Evolutionary conservation across 2,888 invertebrate genomes (phyloP).

Genomic region (Tinea semifulvella): DNA sequence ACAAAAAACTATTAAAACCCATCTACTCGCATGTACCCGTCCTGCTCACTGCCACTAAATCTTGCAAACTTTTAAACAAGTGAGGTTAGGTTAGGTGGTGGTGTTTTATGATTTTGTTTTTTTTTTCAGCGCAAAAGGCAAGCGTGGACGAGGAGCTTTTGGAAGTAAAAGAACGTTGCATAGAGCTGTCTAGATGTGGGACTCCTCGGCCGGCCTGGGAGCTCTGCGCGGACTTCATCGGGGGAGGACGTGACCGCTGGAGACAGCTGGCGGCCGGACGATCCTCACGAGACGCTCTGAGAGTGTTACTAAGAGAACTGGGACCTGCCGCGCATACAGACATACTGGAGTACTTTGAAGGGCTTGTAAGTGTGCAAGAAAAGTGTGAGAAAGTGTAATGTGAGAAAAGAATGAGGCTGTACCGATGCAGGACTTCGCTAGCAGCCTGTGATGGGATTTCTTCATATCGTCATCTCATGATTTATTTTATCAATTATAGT

Average conservation of each 20-base stretch:
- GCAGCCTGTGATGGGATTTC: too few relatives aligned
- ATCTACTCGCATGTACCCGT: too few relatives aligned
- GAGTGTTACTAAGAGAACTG: constrained; percentile 53
- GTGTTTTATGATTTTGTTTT: too few relatives aligned
- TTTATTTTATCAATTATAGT: too few relatives aligned
- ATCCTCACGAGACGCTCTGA: constrained; percentile 45
- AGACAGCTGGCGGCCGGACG: constrained; percentile 47
- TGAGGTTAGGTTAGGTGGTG: too few relatives aligned
- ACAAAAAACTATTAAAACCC: too few relatives aligned
- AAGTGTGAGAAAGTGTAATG: too few relatives aligned
- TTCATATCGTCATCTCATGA: too few relatives aligned
- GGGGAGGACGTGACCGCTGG: constrained; percentile 61
- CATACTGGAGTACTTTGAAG: constrained; percentile 55
- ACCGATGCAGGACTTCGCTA: too few relatives aligned
- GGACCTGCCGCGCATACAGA: constrained; percentile 57
- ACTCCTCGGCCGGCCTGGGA: constrained; percentile 61
- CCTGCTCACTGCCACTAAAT: too few relatives aligned
- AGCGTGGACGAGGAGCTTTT: constrained; percentile 42
- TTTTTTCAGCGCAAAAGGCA: constrained; percentile 24
- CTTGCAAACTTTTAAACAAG: too few relatives aligned
- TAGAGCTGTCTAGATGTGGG: constrained; percentile 53
- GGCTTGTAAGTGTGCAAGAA: constrained; percentile 36
- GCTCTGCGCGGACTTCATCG: constrained; percentile 56
- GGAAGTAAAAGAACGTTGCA: constrained; percentile 48
- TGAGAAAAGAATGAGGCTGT: too few relatives aligned